Conservation (phyloP, 1,140 invertebrate species). For the Leptinotarsa lineolata region DNA sequence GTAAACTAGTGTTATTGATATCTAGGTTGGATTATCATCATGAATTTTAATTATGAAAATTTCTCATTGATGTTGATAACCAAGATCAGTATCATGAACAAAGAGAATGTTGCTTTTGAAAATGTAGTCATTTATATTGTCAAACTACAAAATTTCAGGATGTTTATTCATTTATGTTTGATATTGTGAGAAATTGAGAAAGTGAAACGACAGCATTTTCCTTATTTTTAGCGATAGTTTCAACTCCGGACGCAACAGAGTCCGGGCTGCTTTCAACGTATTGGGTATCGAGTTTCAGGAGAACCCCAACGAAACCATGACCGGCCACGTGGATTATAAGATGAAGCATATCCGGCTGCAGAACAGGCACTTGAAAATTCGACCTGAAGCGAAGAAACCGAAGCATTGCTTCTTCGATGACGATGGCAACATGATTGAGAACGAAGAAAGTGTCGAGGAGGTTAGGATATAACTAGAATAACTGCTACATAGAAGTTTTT, state of each 20-base stretch:
- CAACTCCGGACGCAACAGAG: conserved; percentile 42
- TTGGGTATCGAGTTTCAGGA: conserved; percentile 66
- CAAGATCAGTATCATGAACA: no score
- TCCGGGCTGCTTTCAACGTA: conserved; percentile 68
- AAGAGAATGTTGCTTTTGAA: no score
- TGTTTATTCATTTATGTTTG: no score
- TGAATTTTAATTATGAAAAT: no score
- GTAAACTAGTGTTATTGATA: no score
- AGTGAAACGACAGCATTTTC: no score
- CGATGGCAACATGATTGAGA: conserved; percentile 60
- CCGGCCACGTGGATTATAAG: conserved; percentile 66
- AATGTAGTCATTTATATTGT: no score
- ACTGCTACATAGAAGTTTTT: no score
- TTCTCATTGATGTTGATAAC: no score
- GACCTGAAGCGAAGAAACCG: conserved; percentile 53
- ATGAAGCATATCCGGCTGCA: conserved; percentile 66
- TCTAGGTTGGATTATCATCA: no score
- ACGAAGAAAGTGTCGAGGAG: conserved; percentile 27
- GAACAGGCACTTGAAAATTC: conserved; percentile 62
- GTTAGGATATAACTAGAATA: neutral
- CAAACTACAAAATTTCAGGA: no score
- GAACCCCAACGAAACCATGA: conserved; percentile 47
- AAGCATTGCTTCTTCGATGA: conserved; percentile 71
- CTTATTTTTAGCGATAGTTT: conserved; percentile 16
- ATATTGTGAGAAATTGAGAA: no score